Percentiles rank a stretch among this genome's conserved stretches.
phyloP scores from a whole-genome alignment of 2,888 invertebrate genomes.

The Dasysyrphus albostriatus region DNA sequence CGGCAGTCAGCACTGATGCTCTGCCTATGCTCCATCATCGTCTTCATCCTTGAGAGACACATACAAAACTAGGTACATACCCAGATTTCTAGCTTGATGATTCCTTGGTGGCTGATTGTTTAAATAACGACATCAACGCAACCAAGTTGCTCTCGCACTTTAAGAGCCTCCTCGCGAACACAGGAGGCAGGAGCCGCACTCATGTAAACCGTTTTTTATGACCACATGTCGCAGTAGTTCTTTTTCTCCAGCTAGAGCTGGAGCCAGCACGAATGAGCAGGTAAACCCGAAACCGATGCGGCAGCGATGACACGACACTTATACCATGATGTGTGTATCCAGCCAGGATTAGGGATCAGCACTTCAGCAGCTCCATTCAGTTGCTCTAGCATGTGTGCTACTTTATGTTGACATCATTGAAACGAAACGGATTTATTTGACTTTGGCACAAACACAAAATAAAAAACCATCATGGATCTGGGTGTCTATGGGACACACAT shows the following conservation, averaged over 20 bases:
- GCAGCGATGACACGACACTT: slow-evolving; percentile 19
- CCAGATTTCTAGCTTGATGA: slow-evolving; percentile 51
- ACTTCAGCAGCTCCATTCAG: slow-evolving; percentile 39
- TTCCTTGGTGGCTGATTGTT: slow-evolving; percentile 68
- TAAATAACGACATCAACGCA: slow-evolving; percentile 23
- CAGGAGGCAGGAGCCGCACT: slow-evolving; percentile 31
- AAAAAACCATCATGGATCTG: slow-evolving; percentile 18
- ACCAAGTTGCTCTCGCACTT: slow-evolving; percentile 58
- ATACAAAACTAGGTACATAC: background rate
- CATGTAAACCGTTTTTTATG: slow-evolving; percentile 70
- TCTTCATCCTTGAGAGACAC: slow-evolving; percentile 7
- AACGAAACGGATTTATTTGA: slow-evolving; percentile 74
- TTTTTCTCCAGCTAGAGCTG: slow-evolving; percentile 32
- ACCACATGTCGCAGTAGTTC: slow-evolving; percentile 55
- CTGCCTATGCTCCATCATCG: slow-evolving; percentile 37
- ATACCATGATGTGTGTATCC: slow-evolving; percentile 33
- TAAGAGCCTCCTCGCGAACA: slow-evolving; percentile 47
- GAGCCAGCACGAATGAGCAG: background rate
- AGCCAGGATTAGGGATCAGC: slow-evolving; percentile 47
- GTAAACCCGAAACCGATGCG: background rate
- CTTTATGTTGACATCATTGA: slow-evolving; percentile 74
- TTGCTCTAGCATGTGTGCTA: slow-evolving; percentile 29
- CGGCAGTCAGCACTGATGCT: background rate
- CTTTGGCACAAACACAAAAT: slow-evolving; percentile 25
- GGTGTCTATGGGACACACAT: background rate